phyloP scores from a whole-genome alignment of 2,888 invertebrate species.

The Gryllus longicercus region DNA sequence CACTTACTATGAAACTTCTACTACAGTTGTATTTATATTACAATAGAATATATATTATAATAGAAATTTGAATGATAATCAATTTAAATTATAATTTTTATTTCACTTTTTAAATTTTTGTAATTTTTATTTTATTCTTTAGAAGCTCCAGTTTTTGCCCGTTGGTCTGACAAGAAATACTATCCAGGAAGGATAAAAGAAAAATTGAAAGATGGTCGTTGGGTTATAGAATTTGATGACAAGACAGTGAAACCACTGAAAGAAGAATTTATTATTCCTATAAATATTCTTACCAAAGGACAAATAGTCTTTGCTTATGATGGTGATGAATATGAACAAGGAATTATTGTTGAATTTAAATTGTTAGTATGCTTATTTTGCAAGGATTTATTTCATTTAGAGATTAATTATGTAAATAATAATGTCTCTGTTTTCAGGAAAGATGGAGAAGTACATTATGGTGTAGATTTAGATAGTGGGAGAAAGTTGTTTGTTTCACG shows the following conservation, averaged over 20 bases:
- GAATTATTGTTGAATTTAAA: constrained; percentile 39
- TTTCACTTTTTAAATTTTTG: too few species aligned
- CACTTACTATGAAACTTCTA: too few species aligned
- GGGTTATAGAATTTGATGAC: constrained; percentile 62
- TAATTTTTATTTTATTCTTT: background rate
- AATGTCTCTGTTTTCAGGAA: constrained; percentile 26
- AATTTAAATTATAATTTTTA: too few species aligned
- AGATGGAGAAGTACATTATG: constrained; percentile 29
- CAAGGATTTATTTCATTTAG: background rate
- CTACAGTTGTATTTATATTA: too few species aligned
- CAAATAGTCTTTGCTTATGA: constrained; percentile 56
- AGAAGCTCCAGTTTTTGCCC: constrained; percentile 54
- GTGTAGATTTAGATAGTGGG: constrained; percentile 42
- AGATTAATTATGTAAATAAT: background rate
- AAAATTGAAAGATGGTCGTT: constrained; percentile 56
- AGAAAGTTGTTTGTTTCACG: constrained; percentile 54
- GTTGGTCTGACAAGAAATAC: constrained; percentile 66
- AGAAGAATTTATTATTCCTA: constrained; percentile 57
- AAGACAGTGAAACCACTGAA: constrained; percentile 57
- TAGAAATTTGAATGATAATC: too few species aligned
- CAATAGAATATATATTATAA: too few species aligned
- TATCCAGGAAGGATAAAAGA: constrained; percentile 61
- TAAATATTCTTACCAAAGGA: constrained; percentile 47
- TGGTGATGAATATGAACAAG: constrained; percentile 53
- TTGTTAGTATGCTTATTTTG: constrained; percentile 22